Evolutionary conservation across 2,888 invertebrate species (phyloP).

Genomic region (Hirtodrosophila alboralis): DNA sequence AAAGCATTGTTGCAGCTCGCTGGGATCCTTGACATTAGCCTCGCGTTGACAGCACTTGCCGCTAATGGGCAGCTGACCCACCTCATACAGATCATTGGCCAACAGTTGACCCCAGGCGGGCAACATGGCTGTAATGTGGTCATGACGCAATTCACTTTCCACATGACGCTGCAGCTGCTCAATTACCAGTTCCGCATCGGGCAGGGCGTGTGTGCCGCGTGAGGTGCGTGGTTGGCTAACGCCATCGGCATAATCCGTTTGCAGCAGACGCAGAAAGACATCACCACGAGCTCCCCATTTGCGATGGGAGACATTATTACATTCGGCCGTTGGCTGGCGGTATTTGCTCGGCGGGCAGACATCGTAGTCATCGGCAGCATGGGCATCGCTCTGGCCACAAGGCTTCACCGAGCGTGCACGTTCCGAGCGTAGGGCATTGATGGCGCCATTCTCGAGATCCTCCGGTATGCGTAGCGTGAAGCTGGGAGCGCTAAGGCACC

Average conservation of each 20-base stretch:
- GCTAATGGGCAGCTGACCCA: constrained; percentile 86
- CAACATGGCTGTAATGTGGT: constrained; percentile 90
- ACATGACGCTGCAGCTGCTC: constrained; percentile 86
- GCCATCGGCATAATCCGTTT: constrained; percentile 89
- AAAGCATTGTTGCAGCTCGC: constrained; percentile 86
- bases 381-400: constrained; percentile 56
- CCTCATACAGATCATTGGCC: constrained; percentile 89
- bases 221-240: constrained; percentile 84
- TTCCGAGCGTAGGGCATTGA: constrained; percentile 76
- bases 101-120: constrained; percentile 92
- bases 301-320: constrained; percentile 94
- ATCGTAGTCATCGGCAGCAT: constrained; percentile 67
- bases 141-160: constrained; percentile 86
- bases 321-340: constrained; percentile 91
- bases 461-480: constrained; percentile 78
- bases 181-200: constrained; percentile 87
- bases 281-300: constrained; percentile 93
- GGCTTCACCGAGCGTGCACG: constrained; percentile 66
- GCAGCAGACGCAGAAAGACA: constrained; percentile 89
- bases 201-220: constrained; percentile 86
- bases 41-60: constrained; percentile 75
- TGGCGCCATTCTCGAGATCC: constrained; percentile 78
- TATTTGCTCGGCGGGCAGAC: constrained; percentile 92
- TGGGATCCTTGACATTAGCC: constrained; percentile 67
- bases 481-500: constrained; percentile 73